Conservation (phyloP, 2,888 invertebrate species). For the Caenorhabditis imperialis region DNA sequence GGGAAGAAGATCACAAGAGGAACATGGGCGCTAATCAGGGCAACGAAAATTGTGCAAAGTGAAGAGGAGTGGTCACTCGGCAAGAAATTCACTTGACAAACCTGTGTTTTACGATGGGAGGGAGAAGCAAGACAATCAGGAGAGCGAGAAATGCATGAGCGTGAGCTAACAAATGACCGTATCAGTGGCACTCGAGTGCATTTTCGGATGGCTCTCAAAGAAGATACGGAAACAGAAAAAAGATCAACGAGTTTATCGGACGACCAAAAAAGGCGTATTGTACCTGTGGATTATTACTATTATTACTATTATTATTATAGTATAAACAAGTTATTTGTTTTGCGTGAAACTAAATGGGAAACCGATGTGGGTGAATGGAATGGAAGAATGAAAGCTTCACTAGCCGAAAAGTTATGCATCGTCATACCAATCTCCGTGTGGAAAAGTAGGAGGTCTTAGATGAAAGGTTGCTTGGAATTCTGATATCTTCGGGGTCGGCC, state of each 20-base stretch:
- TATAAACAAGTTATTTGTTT: conserved; percentile 48
- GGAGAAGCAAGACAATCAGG: conserved; percentile 41
- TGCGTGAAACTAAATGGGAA: conserved; percentile 33
- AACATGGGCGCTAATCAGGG: conserved; percentile 24
- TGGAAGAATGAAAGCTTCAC: conserved; percentile 10
- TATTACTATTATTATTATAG: too few species aligned
- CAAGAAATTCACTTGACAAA: conserved; percentile 29
- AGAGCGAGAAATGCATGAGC: conserved; percentile 52
- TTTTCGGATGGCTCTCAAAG: conserved; percentile 49
- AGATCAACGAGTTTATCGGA: not conserved
- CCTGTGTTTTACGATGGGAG: conserved; percentile 48
- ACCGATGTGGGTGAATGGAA: too few species aligned
- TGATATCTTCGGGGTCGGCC: conserved; percentile 34
- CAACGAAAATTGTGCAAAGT: conserved; percentile 12
- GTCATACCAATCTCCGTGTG: too few species aligned
- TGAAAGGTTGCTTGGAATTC: conserved; percentile 35
- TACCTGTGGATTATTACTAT: too few species aligned
- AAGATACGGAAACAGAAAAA: conserved; percentile 15
- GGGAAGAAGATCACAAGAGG: not conserved
- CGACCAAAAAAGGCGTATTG: too few species aligned
- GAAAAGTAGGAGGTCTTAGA: conserved; percentile 25
- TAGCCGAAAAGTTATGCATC: too few species aligned
- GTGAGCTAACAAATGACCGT: conserved; percentile 53
- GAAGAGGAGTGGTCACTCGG: conserved; percentile 45
- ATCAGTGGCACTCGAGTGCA: conserved; percentile 52